These are phyloP conservation scores for Agrochola circellaris DNA, from an alignment of 2,888 invertebrate species.

Conservation along the genomic window DNA sequence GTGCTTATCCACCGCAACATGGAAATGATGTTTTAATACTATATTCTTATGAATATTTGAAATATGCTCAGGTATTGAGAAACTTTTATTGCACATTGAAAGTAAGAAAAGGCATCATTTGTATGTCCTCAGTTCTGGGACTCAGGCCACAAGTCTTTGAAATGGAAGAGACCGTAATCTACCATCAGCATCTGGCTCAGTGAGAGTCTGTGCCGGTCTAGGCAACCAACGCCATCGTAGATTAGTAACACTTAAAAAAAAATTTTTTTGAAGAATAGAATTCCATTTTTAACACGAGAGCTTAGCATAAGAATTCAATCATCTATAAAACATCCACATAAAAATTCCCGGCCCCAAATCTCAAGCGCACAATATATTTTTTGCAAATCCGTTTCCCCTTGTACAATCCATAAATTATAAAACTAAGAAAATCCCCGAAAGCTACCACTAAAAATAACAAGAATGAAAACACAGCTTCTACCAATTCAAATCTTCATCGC, in stretches of 20 bases:
- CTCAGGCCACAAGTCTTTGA: too few species aligned
- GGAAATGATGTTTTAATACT: conserved; percentile 48
- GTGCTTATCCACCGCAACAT: conserved; percentile 44
- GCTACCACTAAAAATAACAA: conserved; percentile 1
- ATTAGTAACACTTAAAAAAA: not conserved
- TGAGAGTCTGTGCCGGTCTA: not conserved
- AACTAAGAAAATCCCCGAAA: conserved; percentile 17
- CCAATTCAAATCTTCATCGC: not conserved
- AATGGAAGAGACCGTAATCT: not conserved
- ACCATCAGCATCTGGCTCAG: not conserved
- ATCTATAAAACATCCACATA: not conserved
- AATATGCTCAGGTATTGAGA: conserved; percentile 11
- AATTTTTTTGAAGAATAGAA: not conserved
- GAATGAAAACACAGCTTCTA: not conserved
- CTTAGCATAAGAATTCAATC: conserved; percentile 2
- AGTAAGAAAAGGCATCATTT: not conserved
- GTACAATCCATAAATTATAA: not conserved
- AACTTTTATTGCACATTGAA: conserved; percentile 27
- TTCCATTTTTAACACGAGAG: not conserved
- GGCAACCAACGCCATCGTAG: not conserved
- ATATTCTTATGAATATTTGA: conserved; percentile 13
- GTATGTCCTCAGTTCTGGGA: not conserved
- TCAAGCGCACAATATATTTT: not conserved
- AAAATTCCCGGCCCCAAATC: not conserved
- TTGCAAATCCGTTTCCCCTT: not conserved